Evolutionary conservation across 2,888 invertebrate genomes (phyloP), one percentile per base, ranked within the genome.

Genomic region (Athalia cordata): DNA sequence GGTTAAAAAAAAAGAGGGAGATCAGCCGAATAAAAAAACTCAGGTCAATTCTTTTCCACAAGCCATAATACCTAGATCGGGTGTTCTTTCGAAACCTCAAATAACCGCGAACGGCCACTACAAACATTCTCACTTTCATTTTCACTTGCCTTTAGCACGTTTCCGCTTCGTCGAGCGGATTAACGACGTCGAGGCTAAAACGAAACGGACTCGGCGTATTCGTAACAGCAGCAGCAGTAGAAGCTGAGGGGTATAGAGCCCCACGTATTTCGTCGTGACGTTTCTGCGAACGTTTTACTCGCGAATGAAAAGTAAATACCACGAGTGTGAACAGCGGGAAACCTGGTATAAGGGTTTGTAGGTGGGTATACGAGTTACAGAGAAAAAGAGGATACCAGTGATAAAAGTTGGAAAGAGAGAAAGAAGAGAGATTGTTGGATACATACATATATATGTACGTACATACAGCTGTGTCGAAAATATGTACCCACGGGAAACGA

Each of bases 161-260:
- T 70, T 70, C 55, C 70, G 70, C 57, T 72, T 72, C 72, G 57
- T 45, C 72, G 72, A 72, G 57, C 72, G 72, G 72, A 72, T 72
- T 57, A 72, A 72, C 72, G 72, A 72, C 72, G 47, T 45, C 9
- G 57, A 72, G 59, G 50, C 29, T 47, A 57, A 72, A 29, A 29
- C 68, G 45, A 52, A 52, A 57, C 59, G 70, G 15, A 15, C 7
- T 50, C n/a, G 49, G 47, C n/a, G n/a, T 29, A 3, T 8, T 15
- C 50, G 50, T 15, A 7, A 4, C 15, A 5, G 0, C 3, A 52
- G 0, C 3, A 52, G 52, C 6, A 52, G 4, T 47, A 3, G 45
- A 11, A 47, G 65, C 7, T 11, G 13, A 29, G 66, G 66, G 13
- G 29, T 29, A 29, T 29, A 66, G 29, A 66, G 49, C 66, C 66